Conservation (phyloP, 2,888 invertebrate genomes). For the Plusia festucae region DNA sequence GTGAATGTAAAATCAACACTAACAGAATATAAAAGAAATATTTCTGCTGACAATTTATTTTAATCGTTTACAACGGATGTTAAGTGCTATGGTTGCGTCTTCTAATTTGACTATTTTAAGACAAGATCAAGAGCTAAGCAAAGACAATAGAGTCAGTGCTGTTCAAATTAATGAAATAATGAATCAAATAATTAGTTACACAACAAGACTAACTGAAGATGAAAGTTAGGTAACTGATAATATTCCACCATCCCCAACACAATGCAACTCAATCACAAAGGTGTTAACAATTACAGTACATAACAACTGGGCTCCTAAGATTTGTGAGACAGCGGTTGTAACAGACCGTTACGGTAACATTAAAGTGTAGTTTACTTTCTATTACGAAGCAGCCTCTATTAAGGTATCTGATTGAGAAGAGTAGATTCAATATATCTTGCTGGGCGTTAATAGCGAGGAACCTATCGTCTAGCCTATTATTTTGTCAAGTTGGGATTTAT, state of each 20-base stretch:
- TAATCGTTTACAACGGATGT: neutral
- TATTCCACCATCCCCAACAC: slow-evolving; percentile 35
- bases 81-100: neutral
- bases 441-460: slow-evolving; percentile 87
- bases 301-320: slow-evolving; percentile 49
- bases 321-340: slow-evolving; percentile 54
- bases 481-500: slow-evolving; percentile 89
- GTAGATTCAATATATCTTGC: slow-evolving; percentile 86
- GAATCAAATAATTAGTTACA: neutral
- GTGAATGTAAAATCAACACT: slow-evolving; percentile 36
- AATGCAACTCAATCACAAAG: slow-evolving; percentile 42
- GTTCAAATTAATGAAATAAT: neutral
- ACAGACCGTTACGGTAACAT: slow-evolving; percentile 55
- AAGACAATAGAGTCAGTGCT: neutral
- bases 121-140: neutral
- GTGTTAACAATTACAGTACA: slow-evolving; percentile 45
- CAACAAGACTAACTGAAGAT: slow-evolving; percentile 29
- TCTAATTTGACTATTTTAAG: neutral
- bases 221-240: slow-evolving; percentile 30
- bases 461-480: slow-evolving; percentile 87
- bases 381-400: slow-evolving; percentile 77
- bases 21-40: neutral
- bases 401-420: slow-evolving; percentile 88
- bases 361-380: slow-evolving; percentile 66
- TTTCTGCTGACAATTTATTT: neutral